Percentiles rank a stretch among this genome's conserved stretches.
These are phyloP conservation scores for Odobenus rosmarus DNA, from an alignment of 2,113 vertebrate genomes.

Conservation along the genomic window DNA sequence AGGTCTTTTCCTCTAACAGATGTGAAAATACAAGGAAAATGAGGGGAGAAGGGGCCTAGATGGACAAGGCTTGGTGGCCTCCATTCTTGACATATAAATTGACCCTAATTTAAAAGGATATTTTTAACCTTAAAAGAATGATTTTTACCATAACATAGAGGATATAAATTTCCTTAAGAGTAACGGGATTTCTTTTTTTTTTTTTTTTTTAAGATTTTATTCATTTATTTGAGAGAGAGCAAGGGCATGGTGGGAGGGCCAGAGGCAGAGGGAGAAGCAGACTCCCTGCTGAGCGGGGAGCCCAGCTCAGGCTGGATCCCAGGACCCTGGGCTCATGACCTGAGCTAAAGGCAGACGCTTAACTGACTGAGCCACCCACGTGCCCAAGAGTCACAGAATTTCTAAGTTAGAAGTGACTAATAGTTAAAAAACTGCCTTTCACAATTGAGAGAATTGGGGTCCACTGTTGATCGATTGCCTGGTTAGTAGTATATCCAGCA, in stretches of 20 bases:
- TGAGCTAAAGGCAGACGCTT: too few species aligned
- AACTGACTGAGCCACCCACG: too few species aligned
- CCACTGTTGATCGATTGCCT: background rate
- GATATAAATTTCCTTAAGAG: background rate
- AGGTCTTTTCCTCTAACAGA: background rate
- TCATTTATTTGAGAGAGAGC: too few species aligned
- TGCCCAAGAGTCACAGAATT: background rate
- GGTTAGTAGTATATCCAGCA: background rate
- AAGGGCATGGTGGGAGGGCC: too few species aligned
- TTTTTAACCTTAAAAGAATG: conserved; percentile 37
- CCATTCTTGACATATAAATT: background rate
- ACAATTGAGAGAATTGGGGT: background rate
- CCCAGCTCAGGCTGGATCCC: too few species aligned
- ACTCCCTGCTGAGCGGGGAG: too few species aligned
- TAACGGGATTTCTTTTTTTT: background rate
- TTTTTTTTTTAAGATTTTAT: too few species aligned
- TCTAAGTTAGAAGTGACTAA: background rate
- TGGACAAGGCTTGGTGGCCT: background rate
- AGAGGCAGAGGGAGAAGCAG: too few species aligned
- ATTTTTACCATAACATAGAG: background rate
- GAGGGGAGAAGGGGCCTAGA: background rate
- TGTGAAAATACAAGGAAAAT: background rate
- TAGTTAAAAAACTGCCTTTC: background rate
- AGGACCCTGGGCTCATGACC: too few species aligned
- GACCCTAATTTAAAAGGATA: background rate